phyloP scores from a whole-genome alignment of 2,113 vertebrate species.

The Aptenodytes patagonicus region DNA sequence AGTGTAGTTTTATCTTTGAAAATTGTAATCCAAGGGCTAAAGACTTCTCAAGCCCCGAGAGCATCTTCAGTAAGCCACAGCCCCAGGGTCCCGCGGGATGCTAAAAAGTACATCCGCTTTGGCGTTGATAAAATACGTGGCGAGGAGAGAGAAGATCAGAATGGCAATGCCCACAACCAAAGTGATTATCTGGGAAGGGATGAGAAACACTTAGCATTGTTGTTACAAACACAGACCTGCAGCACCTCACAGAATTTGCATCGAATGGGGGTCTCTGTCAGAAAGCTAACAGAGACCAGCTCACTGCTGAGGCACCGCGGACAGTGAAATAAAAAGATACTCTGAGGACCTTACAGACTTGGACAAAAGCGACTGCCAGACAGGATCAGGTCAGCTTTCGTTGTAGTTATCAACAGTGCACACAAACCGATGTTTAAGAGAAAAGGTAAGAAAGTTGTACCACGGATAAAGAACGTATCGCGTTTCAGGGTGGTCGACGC shows the following conservation, averaged over 20 bases:
- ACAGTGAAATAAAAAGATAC: background rate
- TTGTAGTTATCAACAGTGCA: too few relatives aligned
- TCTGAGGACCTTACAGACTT: background rate
- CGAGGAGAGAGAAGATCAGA: constrained; percentile 80
- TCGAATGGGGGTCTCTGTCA: accelerated
- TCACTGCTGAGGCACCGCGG: accelerated
- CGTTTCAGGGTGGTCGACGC: accelerated
- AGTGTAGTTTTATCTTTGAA: constrained; percentile 44
- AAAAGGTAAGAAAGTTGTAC: background rate
- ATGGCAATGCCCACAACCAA: constrained; percentile 82
- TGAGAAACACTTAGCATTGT: background rate
- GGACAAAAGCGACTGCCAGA: background rate
- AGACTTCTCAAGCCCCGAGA: background rate
- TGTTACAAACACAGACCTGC: background rate
- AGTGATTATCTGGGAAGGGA: constrained; percentile 81
- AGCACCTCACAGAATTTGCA: background rate
- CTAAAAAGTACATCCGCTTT: constrained; percentile 90
- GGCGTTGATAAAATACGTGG: constrained; percentile 87
- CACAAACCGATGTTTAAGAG: background rate
- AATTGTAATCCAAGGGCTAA: background rate
- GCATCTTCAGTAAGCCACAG: constrained; percentile 82
- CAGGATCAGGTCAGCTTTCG: background rate
- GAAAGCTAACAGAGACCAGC: background rate
- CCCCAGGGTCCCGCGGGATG: constrained; percentile 73
- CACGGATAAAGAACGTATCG: accelerated